Evolutionary conservation across 1,140 invertebrate genomes (phyloP), one percentile per base, ranked within the genome.

Genomic region (Xylocopa sonorina): DNA sequence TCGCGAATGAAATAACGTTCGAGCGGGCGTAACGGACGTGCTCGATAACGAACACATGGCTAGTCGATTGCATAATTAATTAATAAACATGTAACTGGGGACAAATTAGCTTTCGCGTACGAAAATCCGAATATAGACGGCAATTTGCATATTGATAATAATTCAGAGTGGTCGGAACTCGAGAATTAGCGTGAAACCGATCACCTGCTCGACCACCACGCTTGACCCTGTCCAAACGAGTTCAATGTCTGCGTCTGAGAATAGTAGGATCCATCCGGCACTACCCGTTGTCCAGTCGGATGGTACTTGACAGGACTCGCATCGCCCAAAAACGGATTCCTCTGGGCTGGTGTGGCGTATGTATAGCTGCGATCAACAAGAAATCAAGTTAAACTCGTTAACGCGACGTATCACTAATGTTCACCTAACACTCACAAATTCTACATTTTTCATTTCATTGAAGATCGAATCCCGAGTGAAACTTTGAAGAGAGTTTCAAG

Each of bases 141-240:
- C 48, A 21, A 18, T 50, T 21, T 1, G 48, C 48, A 4, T 16
- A 21, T 50, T 21, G 18, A 21, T 50, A 38, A 38, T 38, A 38
- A 38, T 38, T 38, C 3, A 38, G 3, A 38, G 38, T 4, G 38
- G 10, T 5, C 53, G 7, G 55, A 1, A 18, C 0, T 9, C 2
- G 4, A 24, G 16, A 72, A 41, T 6, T 34, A 32, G 5, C 2
- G 21, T 10, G 9, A 43, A 29, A 18, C 10, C 55, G 46, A 51
- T 79, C 87, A 91, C 90, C 90, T 89, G 41, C 88, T 88, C n/a
- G 74, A n/a, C 87, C 83, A 87, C 64, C 86, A 85, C 7, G 81
- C 82, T 64, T 86, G 89, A 38, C 86, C 80, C 32, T 85, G 76
- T 41, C 69, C 71, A 18, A 82, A 76, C 10, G 80, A 50, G 12